Evolutionary conservation across 2,797 vertebrate genomes (phyloP).

Genomic region (Chromobotia macracanthus): DNA sequence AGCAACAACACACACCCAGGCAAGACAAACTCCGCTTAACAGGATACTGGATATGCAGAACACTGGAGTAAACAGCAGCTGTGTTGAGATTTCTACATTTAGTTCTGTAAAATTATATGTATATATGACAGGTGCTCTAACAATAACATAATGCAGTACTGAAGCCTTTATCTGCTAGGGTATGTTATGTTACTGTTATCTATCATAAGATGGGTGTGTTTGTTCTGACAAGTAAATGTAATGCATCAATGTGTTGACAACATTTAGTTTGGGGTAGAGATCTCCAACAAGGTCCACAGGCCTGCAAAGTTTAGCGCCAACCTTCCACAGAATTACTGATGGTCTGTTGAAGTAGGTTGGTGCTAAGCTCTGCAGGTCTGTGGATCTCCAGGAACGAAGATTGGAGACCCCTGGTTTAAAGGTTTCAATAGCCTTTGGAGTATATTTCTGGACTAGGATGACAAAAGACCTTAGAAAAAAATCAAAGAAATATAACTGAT

Average conservation of each 20-base stretch:
- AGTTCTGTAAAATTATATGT: background rate
- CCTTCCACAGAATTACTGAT: too few species aligned
- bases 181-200: background rate
- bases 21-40: conserved; percentile 4
- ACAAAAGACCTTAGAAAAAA: background rate
- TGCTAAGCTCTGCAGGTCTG: too few species aligned
- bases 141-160: too few species aligned
- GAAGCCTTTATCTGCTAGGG: too few species aligned
- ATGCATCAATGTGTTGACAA: background rate
- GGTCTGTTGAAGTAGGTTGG: too few species aligned
- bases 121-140: too few species aligned
- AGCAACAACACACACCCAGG: conserved; percentile 1
- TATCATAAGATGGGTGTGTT: background rate
- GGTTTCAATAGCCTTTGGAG: background rate
- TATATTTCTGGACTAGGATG: background rate
- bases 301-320: too few species aligned
- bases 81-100: background rate
- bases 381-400: too few species aligned
- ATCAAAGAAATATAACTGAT: background rate
- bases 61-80: background rate
- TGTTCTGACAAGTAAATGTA: background rate
- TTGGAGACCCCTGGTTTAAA: background rate
- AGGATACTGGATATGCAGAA: background rate
- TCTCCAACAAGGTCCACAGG: too few species aligned
- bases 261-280: too few species aligned